Evolutionary conservation across 1,140 invertebrate genomes (phyloP).

Genomic region (Dendroctonus ponderosae): DNA sequence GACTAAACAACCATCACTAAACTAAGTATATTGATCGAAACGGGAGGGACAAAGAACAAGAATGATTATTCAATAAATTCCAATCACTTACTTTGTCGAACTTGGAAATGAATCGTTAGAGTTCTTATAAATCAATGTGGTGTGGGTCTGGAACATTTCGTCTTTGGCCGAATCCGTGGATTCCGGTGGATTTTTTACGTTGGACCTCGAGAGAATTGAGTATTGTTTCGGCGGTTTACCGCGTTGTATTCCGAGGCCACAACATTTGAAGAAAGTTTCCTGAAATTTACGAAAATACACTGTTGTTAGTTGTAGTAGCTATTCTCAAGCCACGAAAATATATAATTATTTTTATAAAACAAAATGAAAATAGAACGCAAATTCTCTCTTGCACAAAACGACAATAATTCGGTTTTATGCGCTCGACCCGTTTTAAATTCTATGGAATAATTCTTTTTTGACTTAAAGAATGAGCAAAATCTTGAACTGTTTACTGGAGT

Average conservation of each 20-base stretch:
- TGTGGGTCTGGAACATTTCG: constrained; percentile 41
- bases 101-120: constrained; percentile 34
- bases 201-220: constrained; percentile 39
- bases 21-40: too few relatives aligned
- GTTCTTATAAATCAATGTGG: constrained; percentile 44
- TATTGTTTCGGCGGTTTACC: constrained; percentile 39
- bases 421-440: too few relatives aligned
- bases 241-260: constrained; percentile 34
- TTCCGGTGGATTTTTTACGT: constrained; percentile 25
- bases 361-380: too few relatives aligned
- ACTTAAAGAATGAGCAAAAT: too few relatives aligned
- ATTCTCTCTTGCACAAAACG: too few relatives aligned
- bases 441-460: too few relatives aligned
- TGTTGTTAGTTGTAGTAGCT: constrained; percentile 31
- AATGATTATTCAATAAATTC: too few relatives aligned
- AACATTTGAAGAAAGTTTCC: constrained; percentile 44
- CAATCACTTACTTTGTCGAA: constrained; percentile 14
- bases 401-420: too few relatives aligned
- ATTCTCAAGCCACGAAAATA: constrained; percentile 4
- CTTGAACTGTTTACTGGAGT: too few relatives aligned
- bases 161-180: constrained; percentile 41
- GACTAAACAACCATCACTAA: too few relatives aligned
- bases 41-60: too few relatives aligned
- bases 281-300: constrained; percentile 29
- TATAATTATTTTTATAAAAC: too few relatives aligned